Conservation (phyloP, 1,140 invertebrate species). For the Polypedilum pembai region DNA sequence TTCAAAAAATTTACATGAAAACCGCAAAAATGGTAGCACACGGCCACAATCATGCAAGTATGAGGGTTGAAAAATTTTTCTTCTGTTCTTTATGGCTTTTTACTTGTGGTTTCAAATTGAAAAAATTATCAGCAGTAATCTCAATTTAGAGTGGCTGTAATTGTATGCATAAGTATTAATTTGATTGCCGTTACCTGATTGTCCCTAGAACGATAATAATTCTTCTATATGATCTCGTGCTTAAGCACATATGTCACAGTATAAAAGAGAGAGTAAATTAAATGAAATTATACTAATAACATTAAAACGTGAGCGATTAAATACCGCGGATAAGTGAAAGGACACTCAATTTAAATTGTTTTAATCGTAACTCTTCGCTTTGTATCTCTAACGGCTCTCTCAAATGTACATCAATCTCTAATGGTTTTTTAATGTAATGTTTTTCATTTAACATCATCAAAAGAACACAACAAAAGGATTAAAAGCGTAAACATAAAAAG, state of each 20-base stretch:
- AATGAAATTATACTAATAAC: too few relatives aligned
- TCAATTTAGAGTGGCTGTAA: too few relatives aligned
- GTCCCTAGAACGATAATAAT: too few relatives aligned
- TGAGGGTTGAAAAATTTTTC: not conserved
- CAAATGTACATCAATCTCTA: not conserved
- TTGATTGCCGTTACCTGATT: too few relatives aligned
- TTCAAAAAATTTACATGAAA: not conserved
- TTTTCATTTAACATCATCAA: not conserved
- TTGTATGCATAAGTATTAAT: too few relatives aligned
- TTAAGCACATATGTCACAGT: too few relatives aligned
- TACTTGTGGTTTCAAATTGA: not conserved
- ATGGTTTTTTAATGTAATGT: slow-evolving; percentile 15
- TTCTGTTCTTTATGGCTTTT: not conserved
- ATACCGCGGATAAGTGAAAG: too few relatives aligned
- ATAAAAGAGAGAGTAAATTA: too few relatives aligned
- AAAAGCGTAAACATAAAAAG: not conserved
- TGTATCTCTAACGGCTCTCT: not conserved
- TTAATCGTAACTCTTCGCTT: too few relatives aligned
- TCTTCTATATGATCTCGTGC: too few relatives aligned
- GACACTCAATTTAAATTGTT: too few relatives aligned
- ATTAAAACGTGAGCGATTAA: too few relatives aligned
- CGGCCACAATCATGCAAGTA: not conserved
- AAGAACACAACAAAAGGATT: not conserved
- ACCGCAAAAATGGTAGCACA: slow-evolving; percentile 16
- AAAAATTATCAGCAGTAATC: not conserved